These are phyloP conservation scores for Brachirus orientalis DNA, from an alignment of 2,113 vertebrate genomes.

Conservation along the genomic window DNA sequence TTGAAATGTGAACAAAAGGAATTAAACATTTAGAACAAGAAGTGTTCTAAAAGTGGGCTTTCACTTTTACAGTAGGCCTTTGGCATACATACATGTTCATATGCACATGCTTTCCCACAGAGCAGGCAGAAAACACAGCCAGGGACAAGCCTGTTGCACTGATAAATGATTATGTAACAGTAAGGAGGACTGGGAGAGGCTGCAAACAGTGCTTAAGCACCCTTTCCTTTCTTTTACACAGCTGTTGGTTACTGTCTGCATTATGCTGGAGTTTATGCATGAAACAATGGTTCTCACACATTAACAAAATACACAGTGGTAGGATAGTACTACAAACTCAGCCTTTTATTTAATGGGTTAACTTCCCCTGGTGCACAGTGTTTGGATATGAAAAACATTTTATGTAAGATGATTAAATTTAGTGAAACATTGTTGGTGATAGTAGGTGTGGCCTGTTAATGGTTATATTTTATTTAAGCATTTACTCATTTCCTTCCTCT, in stretches of 20 bases:
- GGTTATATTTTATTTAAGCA: neutral
- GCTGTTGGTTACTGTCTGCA: constrained; percentile 36
- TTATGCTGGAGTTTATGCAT: neutral
- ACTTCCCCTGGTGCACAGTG: neutral
- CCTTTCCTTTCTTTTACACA: constrained; percentile 32
- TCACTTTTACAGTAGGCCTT: neutral
- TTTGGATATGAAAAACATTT: neutral
- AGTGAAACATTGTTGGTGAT: neutral
- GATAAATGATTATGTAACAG: constrained; percentile 71
- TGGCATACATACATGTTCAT: constrained; percentile 17
- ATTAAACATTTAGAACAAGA: too few relatives aligned
- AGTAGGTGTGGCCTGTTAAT: neutral
- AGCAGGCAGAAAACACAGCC: constrained; percentile 31
- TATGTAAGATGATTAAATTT: neutral
- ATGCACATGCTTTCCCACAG: constrained; percentile 27
- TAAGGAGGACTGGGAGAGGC: constrained; percentile 48
- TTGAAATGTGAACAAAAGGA: too few relatives aligned
- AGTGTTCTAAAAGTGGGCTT: too few relatives aligned
- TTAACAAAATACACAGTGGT: constrained; percentile 23
- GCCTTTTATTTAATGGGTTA: constrained; percentile 4
- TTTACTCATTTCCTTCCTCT: constrained; percentile 2
- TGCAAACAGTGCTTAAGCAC: constrained; percentile 36
- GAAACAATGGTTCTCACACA: neutral
- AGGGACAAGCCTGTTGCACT: constrained; percentile 42
- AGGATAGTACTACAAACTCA: constrained; percentile 6